Evolutionary conservation across 35 echinoderm and acorn worm genomes (phyloP).

Genomic region (Ptychodera flava): DNA sequence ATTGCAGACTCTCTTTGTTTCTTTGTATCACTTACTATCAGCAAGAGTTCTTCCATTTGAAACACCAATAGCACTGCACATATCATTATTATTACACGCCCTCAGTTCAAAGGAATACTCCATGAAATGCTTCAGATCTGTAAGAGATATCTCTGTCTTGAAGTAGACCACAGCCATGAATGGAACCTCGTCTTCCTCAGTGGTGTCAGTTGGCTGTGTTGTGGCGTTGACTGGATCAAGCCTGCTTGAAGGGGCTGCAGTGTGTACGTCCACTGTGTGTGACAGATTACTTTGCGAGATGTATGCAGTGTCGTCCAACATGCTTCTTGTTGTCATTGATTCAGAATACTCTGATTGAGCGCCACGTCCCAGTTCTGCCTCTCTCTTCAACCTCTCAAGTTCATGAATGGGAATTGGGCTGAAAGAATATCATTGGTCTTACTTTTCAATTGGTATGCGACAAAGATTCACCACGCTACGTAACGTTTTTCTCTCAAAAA

Average conservation of each 20-base stretch:
- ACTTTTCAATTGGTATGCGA: no score
- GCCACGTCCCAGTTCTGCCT: background rate
- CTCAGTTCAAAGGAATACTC: slow-evolving; percentile 1
- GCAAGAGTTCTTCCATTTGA: background rate
- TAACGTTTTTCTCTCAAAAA: no score
- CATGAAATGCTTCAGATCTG: background rate
- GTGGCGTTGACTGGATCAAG: background rate
- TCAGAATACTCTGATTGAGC: background rate
- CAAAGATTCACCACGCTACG: no score
- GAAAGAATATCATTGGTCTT: no score
- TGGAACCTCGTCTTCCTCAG: background rate
- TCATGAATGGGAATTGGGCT: no score
- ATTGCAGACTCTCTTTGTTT: no score
- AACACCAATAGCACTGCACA: background rate
- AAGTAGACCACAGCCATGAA: background rate
- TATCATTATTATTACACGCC: background rate
- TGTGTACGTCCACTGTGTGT: background rate
- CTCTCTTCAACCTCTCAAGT: background rate
- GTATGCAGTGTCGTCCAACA: background rate
- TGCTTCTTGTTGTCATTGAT: background rate
- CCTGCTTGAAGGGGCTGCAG: background rate
- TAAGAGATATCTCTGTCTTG: background rate
- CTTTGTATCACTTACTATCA: background rate
- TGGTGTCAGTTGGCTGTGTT: background rate
- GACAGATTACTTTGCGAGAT: background rate